A percentile compares a stretch with the other conserved stretches of the same genome.
phyloP scores from a whole-genome alignment of 2,888 invertebrate species.

The Nebria brevicollis region DNA sequence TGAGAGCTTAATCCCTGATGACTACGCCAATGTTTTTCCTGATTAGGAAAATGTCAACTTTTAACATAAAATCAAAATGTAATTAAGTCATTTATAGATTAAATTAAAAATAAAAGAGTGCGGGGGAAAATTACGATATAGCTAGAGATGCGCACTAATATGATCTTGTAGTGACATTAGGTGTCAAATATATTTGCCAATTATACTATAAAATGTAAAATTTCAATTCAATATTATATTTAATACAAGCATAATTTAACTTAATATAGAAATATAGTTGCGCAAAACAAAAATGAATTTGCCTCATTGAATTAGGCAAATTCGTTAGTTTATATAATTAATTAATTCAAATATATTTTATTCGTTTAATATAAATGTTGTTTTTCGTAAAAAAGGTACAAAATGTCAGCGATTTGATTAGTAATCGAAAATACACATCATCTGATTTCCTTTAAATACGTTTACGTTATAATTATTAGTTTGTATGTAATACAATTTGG shows the following conservation, averaged over 20 bases:
- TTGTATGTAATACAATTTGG: background rate
- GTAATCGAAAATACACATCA: too few species aligned
- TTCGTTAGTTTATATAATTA: too few species aligned
- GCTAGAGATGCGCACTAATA: background rate
- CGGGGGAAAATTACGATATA: background rate
- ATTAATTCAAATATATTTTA: too few species aligned
- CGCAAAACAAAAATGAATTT: too few species aligned
- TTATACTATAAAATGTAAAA: background rate
- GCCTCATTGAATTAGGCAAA: too few species aligned
- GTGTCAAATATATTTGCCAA: constrained; percentile 17
- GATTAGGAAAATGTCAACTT: constrained; percentile 24
- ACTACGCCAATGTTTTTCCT: constrained; percentile 8
- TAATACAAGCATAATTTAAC: too few species aligned
- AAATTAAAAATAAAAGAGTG: constrained; percentile 32
- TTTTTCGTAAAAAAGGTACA: too few species aligned
- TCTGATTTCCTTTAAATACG: background rate
- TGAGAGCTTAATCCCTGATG: background rate
- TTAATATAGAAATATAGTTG: too few species aligned
- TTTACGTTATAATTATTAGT: constrained; percentile 8
- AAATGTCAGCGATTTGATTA: too few species aligned
- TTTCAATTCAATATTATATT: background rate
- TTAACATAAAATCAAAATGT: constrained; percentile 23
- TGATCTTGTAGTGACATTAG: constrained; percentile 10
- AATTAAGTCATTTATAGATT: constrained; percentile 40
- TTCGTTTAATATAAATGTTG: too few species aligned